Conservation (phyloP, 2,888 invertebrate species). For the Biston betularia region DNA sequence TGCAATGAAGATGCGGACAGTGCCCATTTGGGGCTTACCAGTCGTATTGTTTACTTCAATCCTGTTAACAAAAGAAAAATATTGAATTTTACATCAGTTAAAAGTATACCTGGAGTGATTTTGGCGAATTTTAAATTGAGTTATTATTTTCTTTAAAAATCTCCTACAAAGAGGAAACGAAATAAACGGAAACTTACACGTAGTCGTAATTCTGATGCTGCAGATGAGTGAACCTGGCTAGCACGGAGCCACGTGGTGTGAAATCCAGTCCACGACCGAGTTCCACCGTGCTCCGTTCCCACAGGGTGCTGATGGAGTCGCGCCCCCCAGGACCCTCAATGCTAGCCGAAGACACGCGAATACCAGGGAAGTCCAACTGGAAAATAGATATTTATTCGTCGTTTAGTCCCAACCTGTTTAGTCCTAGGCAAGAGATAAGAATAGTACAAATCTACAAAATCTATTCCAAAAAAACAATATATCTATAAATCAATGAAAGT, state of each 20-base stretch:
- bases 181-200: slow-evolving; percentile 67
- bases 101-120: slow-evolving; percentile 82
- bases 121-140: no score
- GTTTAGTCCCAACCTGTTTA: not conserved
- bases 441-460: not conserved
- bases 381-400: slow-evolving; percentile 17
- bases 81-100: not conserved
- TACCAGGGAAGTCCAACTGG: slow-evolving; percentile 87
- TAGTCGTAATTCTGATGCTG: slow-evolving; percentile 89
- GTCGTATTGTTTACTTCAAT: slow-evolving; percentile 87
- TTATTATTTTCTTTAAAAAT: no score
- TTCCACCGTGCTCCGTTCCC: slow-evolving; percentile 93
- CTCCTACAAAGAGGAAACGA: not conserved
- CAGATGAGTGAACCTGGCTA: slow-evolving; percentile 90
- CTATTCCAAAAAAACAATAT: no score
- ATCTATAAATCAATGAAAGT: no score
- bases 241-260: slow-evolving; percentile 90
- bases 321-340: slow-evolving; percentile 81
- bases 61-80: slow-evolving; percentile 47
- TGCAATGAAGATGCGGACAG: slow-evolving; percentile 90
- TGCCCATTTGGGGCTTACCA: slow-evolving; percentile 82
- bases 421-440: no score
- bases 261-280: slow-evolving; percentile 94
- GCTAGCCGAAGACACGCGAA: slow-evolving; percentile 85
- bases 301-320: slow-evolving; percentile 89